Percentiles rank a stretch among this genome's conserved stretches.
Evolutionary conservation across 2,888 invertebrate genomes (phyloP).

Genomic region (Sycophila texana): DNA sequence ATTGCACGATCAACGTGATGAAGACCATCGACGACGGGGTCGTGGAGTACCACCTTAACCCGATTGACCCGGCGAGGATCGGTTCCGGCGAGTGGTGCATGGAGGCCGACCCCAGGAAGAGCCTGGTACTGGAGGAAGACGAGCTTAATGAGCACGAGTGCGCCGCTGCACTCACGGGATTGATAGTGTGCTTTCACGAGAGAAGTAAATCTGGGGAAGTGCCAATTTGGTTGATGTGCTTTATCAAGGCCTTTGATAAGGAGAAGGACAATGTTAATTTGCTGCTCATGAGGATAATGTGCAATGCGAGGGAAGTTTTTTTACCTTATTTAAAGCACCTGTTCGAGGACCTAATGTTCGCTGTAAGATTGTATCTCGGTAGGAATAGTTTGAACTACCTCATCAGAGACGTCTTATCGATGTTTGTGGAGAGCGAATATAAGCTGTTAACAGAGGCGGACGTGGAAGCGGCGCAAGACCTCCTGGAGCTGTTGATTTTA

Average conservation of each 20-base stretch:
- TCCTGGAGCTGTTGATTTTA: constrained; percentile 77
- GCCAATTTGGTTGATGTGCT: constrained; percentile 75
- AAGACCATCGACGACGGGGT: background rate
- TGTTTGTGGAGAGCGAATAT: constrained; percentile 78
- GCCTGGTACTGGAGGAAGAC: constrained; percentile 77
- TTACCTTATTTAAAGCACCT: constrained; percentile 76
- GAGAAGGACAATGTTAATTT: constrained; percentile 78
- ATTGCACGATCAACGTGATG: constrained; percentile 75
- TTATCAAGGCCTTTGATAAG: constrained; percentile 73
- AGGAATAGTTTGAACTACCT: constrained; percentile 80
- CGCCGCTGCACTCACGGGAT: constrained; percentile 80
- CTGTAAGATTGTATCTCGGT: constrained; percentile 74
- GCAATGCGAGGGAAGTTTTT: constrained; percentile 78
- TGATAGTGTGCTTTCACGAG: constrained; percentile 59
- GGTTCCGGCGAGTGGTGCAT: background rate
- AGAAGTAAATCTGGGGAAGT: constrained; percentile 2
- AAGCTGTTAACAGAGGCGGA: constrained; percentile 53
- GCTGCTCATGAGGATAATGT: constrained; percentile 81
- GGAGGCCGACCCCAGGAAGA: background rate
- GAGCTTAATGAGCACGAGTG: constrained; percentile 83
- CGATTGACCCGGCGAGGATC: constrained; percentile 2
- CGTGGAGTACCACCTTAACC: constrained; percentile 8
- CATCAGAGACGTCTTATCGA: constrained; percentile 79
- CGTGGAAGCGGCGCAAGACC: constrained; percentile 73
- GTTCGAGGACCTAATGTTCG: constrained; percentile 76